Evolutionary conservation across 35 echinoderm and acorn worm genomes (phyloP).

Genomic region (Lytechinus variegatus): DNA sequence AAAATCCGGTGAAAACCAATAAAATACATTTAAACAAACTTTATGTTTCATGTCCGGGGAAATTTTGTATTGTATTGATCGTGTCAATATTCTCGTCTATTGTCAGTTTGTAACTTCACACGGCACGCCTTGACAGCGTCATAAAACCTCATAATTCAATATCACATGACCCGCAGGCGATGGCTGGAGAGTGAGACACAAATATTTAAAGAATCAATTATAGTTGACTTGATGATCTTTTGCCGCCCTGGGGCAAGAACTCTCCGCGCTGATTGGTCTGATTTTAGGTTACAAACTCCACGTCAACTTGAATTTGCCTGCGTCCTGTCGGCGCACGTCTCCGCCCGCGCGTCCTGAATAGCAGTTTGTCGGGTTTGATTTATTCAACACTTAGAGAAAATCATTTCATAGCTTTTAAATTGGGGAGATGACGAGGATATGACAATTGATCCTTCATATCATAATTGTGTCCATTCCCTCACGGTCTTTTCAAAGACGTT

Average conservation of each 20-base stretch:
- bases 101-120: not conserved
- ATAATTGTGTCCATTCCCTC: slow-evolving; percentile 35
- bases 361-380: not conserved
- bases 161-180: slow-evolving; percentile 30
- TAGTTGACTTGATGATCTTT: slow-evolving; percentile 41
- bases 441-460: not conserved
- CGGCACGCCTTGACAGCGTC: slow-evolving; percentile 25
- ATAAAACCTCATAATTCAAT: slow-evolving; percentile 59
- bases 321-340: not conserved
- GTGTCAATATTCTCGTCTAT: not conserved
- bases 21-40: too few relatives aligned
- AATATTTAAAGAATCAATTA: slow-evolving; percentile 60
- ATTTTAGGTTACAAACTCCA: slow-evolving; percentile 39
- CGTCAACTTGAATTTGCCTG: slow-evolving; percentile 29
- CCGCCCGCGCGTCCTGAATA: not conserved
- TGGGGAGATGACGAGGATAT: not conserved
- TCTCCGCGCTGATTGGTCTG: slow-evolving; percentile 21
- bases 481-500: not conserved
- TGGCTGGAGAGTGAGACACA: slow-evolving; percentile 39
- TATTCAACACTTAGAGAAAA: not conserved
- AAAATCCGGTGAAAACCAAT: too few relatives aligned
- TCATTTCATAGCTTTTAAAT: slow-evolving; percentile 20
- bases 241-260: slow-evolving; percentile 10
- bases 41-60: too few relatives aligned
- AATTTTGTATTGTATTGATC: not conserved